A percentile compares a stretch with the other conserved stretches of the same genome.
phyloP scores from a whole-genome alignment of 37 sponge, comb jelly and placozoan genomes.

The Spongilla lacustris region DNA sequence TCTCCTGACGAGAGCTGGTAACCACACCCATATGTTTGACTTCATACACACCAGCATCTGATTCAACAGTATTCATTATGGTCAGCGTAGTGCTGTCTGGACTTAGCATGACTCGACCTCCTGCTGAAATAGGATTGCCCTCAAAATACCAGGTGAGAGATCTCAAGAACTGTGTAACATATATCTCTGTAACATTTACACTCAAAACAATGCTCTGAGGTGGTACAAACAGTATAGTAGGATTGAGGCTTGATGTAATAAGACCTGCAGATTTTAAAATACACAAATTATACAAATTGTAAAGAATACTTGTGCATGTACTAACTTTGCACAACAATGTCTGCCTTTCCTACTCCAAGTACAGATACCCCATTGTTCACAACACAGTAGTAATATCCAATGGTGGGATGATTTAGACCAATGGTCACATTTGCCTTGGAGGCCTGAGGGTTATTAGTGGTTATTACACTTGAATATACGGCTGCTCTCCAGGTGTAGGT shows the following conservation, averaged over 20 bases:
- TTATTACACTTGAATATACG: neutral
- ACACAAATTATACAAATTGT: neutral
- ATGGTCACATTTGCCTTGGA: neutral
- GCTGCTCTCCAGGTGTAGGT: neutral
- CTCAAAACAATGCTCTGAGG: neutral
- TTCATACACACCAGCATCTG: neutral
- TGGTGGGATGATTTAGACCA: neutral
- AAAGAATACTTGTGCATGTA: no score
- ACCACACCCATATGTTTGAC: neutral
- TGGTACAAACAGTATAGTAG: neutral
- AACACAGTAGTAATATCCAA: neutral
- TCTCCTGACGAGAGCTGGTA: neutral
- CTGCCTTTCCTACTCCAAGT: neutral
- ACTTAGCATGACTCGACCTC: neutral
- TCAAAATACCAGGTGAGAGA: neutral
- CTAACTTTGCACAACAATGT: neutral
- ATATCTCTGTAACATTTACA: neutral
- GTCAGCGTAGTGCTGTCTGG: neutral
- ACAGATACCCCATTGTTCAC: neutral
- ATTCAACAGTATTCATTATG: neutral
- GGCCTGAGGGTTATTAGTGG: neutral
- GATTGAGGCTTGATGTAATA: neutral
- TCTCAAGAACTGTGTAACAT: neutral
- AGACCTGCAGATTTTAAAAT: neutral
- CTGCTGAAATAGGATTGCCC: neutral